Percentiles rank a stretch among this genome's conserved stretches.
phyloP scores from a whole-genome alignment of 1,140 invertebrate species.

The Copidosoma floridanum region DNA sequence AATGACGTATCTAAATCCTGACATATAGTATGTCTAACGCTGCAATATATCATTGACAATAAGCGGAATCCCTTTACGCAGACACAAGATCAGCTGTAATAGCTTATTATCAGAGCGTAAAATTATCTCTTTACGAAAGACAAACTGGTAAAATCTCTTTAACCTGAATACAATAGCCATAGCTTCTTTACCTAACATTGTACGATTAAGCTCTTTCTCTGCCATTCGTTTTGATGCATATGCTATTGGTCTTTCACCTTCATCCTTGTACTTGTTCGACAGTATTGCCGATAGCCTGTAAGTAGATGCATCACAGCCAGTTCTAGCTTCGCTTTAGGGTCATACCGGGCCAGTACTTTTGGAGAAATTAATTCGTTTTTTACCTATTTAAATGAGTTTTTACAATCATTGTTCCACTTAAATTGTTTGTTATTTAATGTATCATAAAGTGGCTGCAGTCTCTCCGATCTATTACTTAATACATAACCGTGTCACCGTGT shows the following conservation, averaged over 20 bases:
- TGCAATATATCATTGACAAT: conserved; percentile 9
- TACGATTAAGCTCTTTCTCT: conserved; percentile 51
- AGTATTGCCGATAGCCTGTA: conserved; percentile 56
- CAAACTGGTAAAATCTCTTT: conserved; percentile 51
- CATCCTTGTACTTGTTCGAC: conserved; percentile 46
- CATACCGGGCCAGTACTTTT: neutral
- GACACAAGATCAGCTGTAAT: conserved; percentile 42
- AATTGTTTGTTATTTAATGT: neutral
- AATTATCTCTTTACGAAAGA: conserved; percentile 48
- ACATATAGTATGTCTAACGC: conserved; percentile 26
- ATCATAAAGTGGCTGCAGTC: conserved; percentile 19
- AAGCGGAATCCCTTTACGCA: conserved; percentile 28
- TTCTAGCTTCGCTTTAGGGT: neutral
- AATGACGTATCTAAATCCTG: conserved; percentile 20
- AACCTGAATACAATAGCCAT: conserved; percentile 47
- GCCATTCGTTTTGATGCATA: conserved; percentile 52
- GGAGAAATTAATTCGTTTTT: conserved; percentile 1
- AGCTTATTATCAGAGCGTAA: conserved; percentile 48
- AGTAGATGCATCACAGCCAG: conserved; percentile 29
- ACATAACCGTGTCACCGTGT: no score
- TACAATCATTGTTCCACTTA: neutral
- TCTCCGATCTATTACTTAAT: conserved; percentile 17
- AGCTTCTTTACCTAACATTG: conserved; percentile 55
- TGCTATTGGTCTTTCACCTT: conserved; percentile 48
- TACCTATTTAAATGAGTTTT: neutral